Percentiles rank a stretch among this genome's conserved stretches.
phyloP scores from a whole-genome alignment of 1,140 invertebrate species.

The Drosophila varians region DNA sequence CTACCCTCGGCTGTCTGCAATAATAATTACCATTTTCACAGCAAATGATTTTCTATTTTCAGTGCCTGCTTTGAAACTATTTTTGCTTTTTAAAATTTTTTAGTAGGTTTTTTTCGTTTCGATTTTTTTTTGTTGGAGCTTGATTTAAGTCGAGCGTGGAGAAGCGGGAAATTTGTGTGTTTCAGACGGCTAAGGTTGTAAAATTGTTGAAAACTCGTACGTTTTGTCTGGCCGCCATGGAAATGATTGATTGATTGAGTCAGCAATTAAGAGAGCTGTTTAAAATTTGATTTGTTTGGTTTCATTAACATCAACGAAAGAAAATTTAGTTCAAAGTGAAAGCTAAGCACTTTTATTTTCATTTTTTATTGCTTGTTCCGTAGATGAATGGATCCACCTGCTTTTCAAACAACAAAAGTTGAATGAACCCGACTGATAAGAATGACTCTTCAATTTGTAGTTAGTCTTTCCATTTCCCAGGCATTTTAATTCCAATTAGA shows the following conservation, averaged over 20 bases:
- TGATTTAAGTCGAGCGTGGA: slow-evolving; percentile 41
- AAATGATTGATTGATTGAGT: slow-evolving; percentile 42
- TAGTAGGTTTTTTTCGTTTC: slow-evolving; percentile 3
- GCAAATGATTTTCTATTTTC: slow-evolving; percentile 55
- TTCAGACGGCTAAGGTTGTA: slow-evolving; percentile 13
- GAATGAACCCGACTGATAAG: slow-evolving; percentile 37
- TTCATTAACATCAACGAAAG: slow-evolving; percentile 27
- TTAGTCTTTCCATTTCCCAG: slow-evolving; percentile 9
- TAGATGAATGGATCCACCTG: slow-evolving; percentile 3
- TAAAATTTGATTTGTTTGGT: slow-evolving; percentile 45
- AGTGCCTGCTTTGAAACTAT: slow-evolving; percentile 40
- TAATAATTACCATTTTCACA: slow-evolving; percentile 55
- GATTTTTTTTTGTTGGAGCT: slow-evolving; percentile 32
- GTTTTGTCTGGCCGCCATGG: slow-evolving; percentile 12
- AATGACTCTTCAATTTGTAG: slow-evolving; percentile 20
- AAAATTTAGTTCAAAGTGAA: slow-evolving; percentile 35
- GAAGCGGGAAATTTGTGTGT: slow-evolving; percentile 20
- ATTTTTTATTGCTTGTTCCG: slow-evolving; percentile 17
- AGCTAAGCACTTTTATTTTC: slow-evolving; percentile 40
- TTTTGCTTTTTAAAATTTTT: slow-evolving; percentile 23
- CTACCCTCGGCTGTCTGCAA: slow-evolving; percentile 2
- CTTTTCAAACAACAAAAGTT: slow-evolving; percentile 7
- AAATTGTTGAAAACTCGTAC: slow-evolving; percentile 26
- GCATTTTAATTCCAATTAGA: slow-evolving; percentile 22
- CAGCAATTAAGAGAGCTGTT: slow-evolving; percentile 40